These are phyloP conservation scores for Syncerus caffer DNA, from an alignment of 2,797 vertebrate genomes.

Conservation along the genomic window DNA sequence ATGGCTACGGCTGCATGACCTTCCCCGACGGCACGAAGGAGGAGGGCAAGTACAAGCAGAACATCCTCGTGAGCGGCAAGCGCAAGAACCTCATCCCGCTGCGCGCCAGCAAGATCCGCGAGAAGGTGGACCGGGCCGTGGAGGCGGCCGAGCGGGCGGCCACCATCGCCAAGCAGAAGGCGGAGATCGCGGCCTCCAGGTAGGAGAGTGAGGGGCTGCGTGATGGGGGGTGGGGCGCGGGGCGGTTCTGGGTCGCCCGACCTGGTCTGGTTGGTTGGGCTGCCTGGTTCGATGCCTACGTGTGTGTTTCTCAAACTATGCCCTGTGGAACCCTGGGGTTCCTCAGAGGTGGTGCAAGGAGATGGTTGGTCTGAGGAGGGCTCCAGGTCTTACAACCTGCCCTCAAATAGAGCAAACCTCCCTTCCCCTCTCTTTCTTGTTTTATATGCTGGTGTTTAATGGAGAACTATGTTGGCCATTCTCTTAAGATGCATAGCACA, in stretches of 20 bases:
- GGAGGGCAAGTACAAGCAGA: conserved; percentile 99
- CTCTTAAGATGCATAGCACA: accelerated
- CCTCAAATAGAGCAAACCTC: neutral
- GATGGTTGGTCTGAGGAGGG: neutral
- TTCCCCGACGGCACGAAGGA: conserved; percentile 97
- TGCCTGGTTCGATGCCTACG: accelerated
- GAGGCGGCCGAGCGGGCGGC: conserved; percentile 93
- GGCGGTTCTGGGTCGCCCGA: neutral
- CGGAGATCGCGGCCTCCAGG: conserved; percentile 96
- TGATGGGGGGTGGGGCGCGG: accelerated
- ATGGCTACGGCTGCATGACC: conserved; percentile 97
- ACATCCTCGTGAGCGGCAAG: conserved; percentile 95
- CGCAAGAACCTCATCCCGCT: conserved; percentile 98
- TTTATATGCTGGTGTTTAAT: accelerated
- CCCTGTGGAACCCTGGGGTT: accelerated
- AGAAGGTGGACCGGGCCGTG: conserved; percentile 96
- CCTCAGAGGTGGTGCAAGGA: neutral
- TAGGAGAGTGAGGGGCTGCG: conserved; percentile 68
- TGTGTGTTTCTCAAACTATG: accelerated
- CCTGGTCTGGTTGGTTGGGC: accelerated
- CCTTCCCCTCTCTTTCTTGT: neutral
- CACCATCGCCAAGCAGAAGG: conserved; percentile 94
- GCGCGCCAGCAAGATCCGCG: conserved; percentile 96
- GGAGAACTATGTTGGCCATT: accelerated
- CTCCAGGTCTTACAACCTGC: neutral